phyloP scores from a whole-genome alignment of 2,113 vertebrate genomes.

The Micronycteris hirsuta region DNA sequence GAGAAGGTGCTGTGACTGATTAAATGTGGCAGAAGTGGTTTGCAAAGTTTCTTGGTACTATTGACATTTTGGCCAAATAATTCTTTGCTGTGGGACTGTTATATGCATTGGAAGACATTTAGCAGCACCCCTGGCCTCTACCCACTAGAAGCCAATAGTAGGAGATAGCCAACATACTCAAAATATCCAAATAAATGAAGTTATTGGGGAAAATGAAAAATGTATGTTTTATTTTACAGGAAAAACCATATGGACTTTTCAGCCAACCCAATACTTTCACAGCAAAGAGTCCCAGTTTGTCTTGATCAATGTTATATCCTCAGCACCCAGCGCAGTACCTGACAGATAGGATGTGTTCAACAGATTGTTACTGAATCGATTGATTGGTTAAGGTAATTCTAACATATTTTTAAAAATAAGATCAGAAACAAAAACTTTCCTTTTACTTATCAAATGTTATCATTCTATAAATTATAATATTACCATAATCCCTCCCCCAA shows the following conservation, averaged over 20 bases:
- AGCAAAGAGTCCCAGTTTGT: not conserved
- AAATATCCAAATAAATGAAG: too few relatives aligned
- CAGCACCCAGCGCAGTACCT: not conserved
- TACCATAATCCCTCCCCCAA: not conserved
- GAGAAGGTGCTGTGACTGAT: too few relatives aligned
- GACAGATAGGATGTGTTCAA: not conserved
- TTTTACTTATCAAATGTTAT: slow-evolving; percentile 34
- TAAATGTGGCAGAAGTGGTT: too few relatives aligned
- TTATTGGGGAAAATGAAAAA: too few relatives aligned
- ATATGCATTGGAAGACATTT: not conserved
- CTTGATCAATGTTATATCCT: not conserved
- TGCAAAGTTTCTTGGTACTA: too few relatives aligned
- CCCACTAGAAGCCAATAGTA: too few relatives aligned
- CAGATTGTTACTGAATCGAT: not conserved
- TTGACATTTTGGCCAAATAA: too few relatives aligned
- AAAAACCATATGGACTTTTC: too few relatives aligned
- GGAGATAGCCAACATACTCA: too few relatives aligned
- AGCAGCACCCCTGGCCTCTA: not conserved
- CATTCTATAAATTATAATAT: not conserved
- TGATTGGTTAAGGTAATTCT: not conserved
- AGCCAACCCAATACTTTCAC: not conserved
- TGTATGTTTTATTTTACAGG: too few relatives aligned
- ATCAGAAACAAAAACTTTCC: not conserved
- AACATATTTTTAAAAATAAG: not conserved
- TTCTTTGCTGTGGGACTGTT: too few relatives aligned